These are phyloP conservation scores for Listrodromus nycthemerus DNA, from an alignment of 2,888 invertebrate genomes.

Conservation along the genomic window DNA sequence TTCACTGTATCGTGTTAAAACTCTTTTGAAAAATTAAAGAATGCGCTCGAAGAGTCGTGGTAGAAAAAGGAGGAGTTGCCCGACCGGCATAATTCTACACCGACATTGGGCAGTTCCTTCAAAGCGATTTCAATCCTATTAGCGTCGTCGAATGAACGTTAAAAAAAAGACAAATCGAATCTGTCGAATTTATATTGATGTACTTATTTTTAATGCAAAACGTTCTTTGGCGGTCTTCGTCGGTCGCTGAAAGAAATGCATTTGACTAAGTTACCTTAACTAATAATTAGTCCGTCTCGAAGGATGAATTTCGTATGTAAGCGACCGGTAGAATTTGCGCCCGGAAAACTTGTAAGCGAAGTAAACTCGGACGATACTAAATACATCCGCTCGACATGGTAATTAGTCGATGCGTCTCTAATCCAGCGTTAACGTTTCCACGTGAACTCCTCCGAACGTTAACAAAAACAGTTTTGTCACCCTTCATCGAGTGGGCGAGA, in stretches of 20 bases:
- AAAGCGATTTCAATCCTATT: conserved; percentile 5
- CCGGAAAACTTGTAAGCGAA: conserved; percentile 28
- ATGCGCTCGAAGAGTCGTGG: conserved; percentile 3
- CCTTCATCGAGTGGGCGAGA: background rate
- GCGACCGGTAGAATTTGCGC: conserved; percentile 48
- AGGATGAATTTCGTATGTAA: conserved; percentile 39
- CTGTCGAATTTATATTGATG: background rate
- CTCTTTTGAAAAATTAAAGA: conserved; percentile 9
- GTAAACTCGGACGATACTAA: conserved; percentile 9
- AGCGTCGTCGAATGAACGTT: background rate
- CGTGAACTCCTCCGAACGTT: background rate
- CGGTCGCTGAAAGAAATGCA: background rate
- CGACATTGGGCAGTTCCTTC: background rate
- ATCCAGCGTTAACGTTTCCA: conserved; percentile 34
- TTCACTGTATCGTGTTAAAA: background rate
- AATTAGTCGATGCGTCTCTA: conserved; percentile 61
- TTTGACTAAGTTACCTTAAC: conserved; percentile 24
- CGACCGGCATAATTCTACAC: conserved; percentile 27
- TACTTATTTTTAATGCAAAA: background rate
- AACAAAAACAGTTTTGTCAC: conserved; percentile 8
- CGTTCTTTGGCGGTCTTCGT: background rate
- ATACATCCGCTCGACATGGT: conserved; percentile 50
- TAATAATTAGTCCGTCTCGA: conserved; percentile 47
- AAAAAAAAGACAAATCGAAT: background rate
- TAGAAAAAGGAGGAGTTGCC: conserved; percentile 3